Base-by-base conservation (phyloP, 1,140 invertebrate genomes). In the Lucilia cuprina region DNA sequence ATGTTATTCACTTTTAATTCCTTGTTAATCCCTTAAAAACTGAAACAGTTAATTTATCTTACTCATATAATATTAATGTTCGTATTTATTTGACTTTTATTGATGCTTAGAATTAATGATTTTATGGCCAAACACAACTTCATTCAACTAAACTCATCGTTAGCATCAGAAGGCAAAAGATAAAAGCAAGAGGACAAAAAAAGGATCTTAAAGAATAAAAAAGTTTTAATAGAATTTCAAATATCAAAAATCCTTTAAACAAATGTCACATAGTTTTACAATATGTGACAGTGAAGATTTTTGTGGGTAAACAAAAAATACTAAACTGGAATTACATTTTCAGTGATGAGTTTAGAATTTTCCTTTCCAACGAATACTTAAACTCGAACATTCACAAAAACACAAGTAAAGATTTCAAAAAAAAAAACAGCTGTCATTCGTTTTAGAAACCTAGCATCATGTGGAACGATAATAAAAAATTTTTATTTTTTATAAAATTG, bases 1-100 rank as follows among this genome's bases (percentile, higher is more conserved):
- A 55, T 55, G 12, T 55, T 14, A 41, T 41, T 41, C 41, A 7
- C 14, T 60, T n/a, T 60, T 21, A 25, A 70, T 19, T 77, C 30
- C 74, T 35, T 75, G 74, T 13, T 75, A 34, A 75, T 75, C 74
- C 60, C 19, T 75, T 75, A n/a, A 13, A 75, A 34, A 75, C 2
- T 30, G 34, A 12, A 75, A 75, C 25, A 75, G 25, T 75, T 75
- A 75, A 75, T 75, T 34, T 75, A 75, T 75, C 74, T 35, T 75
- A 13, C 9, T 75, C 74, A 75, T 75, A 30, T 75, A 34, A 30
- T 5, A 75, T 75, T 75, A 75, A 75, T 75, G 74, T 35, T 13
- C 74, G 17, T 30, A 75, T 75, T 75, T 75, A 75, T 75, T 75
- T 75, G 74, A 75, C 74, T 75, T 75, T 75, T 75, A 75, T 75